These are phyloP conservation scores for Campoplex nolae DNA, from an alignment of 2,888 invertebrate genomes.

Conservation along the genomic window DNA sequence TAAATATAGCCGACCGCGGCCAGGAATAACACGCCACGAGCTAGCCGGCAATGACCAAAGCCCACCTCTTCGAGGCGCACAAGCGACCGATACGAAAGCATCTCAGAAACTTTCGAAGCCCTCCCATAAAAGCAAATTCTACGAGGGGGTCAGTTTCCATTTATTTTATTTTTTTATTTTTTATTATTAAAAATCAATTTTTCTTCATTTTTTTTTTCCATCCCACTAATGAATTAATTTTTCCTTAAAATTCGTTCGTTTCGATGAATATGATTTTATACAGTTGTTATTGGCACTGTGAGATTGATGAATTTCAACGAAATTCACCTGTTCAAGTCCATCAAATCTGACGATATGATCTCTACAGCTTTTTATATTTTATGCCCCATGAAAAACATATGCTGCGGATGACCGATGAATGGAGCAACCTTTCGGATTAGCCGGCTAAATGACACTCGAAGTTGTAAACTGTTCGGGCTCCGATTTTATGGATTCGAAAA, in stretches of 20 bases:
- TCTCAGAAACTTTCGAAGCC: constrained; percentile 30
- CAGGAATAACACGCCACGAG: constrained; percentile 81
- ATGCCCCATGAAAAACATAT: neutral
- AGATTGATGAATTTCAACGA: neutral
- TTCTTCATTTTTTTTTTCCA: neutral
- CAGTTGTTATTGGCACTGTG: too few relatives aligned
- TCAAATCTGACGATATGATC: neutral
- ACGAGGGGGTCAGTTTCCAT: constrained; percentile 72
- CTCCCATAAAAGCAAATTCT: constrained; percentile 46
- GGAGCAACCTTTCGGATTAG: neutral
- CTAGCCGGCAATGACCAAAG: constrained; percentile 81
- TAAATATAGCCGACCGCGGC: constrained; percentile 83
- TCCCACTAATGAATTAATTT: neutral
- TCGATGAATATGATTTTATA: neutral
- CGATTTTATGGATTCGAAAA: neutral
- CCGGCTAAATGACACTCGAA: too few relatives aligned
- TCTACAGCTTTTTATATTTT: neutral
- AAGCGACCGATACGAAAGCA: constrained; percentile 36
- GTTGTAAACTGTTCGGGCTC: neutral
- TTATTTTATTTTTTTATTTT: neutral
- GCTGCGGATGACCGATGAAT: neutral
- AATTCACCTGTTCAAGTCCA: neutral
- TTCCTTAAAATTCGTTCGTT: neutral
- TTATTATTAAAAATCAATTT: too few relatives aligned
- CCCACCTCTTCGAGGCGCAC: constrained; percentile 71